phyloP scores from a whole-genome alignment of 2,888 invertebrate species.

The Horisme vitalbata region DNA sequence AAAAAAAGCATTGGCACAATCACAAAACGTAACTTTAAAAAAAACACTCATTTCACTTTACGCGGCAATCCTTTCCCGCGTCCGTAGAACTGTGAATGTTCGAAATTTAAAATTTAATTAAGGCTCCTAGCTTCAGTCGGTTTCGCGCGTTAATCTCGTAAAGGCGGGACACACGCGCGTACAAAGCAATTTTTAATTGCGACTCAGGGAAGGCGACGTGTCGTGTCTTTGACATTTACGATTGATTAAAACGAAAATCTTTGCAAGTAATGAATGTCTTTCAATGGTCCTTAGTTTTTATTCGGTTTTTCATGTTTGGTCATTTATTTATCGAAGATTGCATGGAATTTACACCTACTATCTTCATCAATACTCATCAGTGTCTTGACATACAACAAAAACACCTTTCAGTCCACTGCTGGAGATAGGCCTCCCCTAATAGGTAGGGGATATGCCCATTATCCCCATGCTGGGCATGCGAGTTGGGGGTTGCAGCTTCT shows the following conservation, averaged over 20 bases:
- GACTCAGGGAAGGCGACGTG: constrained; percentile 43
- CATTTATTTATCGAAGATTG: too few species aligned
- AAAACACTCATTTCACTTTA: constrained; percentile 31
- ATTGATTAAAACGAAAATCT: constrained; percentile 59
- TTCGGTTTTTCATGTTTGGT: too few species aligned
- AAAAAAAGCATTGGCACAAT: neutral
- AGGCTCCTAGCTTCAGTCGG: constrained; percentile 41
- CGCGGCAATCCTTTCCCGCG: constrained; percentile 47
- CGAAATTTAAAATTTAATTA: constrained; percentile 61
- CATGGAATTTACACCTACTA: too few species aligned
- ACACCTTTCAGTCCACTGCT: too few species aligned
- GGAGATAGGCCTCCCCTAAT: too few species aligned
- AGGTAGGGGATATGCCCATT: too few species aligned
- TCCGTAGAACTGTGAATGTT: constrained; percentile 25
- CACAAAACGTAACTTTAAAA: constrained; percentile 2
- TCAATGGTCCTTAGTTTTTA: neutral
- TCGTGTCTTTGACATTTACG: constrained; percentile 67
- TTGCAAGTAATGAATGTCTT: constrained; percentile 10
- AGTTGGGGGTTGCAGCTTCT: too few species aligned
- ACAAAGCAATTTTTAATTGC: constrained; percentile 79
- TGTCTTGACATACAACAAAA: too few species aligned
- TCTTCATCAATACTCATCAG: too few species aligned
- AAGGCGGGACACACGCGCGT: constrained; percentile 63
- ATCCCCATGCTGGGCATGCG: too few species aligned
- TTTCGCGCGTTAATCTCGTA: constrained; percentile 66